Percentiles rank a stretch among this genome's conserved stretches.
Conservation (phyloP, 2,113 vertebrate species). For the Nanorana parkeri region DNA sequence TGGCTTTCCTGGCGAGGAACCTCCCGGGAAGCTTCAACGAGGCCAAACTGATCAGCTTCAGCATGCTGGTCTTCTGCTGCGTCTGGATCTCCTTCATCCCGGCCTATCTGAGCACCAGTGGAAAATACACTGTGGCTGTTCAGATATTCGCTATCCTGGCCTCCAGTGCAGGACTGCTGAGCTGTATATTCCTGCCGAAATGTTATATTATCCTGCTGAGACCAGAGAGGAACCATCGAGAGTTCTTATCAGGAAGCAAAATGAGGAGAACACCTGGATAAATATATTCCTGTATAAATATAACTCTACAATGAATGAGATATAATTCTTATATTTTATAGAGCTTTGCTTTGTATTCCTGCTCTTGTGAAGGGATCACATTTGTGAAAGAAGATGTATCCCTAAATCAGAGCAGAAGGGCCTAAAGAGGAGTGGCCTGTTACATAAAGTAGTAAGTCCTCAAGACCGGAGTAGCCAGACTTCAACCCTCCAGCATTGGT, state of each 20-base stretch:
- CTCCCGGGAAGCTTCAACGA: slow-evolving; percentile 55
- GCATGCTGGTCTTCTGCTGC: slow-evolving; percentile 53
- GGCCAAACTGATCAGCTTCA: slow-evolving; percentile 46
- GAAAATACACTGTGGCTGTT: neutral
- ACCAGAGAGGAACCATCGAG: slow-evolving; percentile 26
- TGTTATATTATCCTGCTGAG: slow-evolving; percentile 46
- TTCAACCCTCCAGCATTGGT: too few relatives aligned
- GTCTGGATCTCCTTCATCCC: slow-evolving; percentile 57
- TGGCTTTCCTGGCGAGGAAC: slow-evolving; percentile 52
- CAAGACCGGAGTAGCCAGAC: too few relatives aligned
- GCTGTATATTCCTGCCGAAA: slow-evolving; percentile 54
- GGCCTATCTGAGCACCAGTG: slow-evolving; percentile 52
- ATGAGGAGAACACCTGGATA: too few relatives aligned
- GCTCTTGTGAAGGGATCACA: too few relatives aligned
- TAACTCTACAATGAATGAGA: too few relatives aligned
- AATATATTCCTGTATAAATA: too few relatives aligned
- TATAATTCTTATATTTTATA: too few relatives aligned
- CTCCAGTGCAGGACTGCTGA: slow-evolving; percentile 44
- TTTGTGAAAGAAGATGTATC: too few relatives aligned
- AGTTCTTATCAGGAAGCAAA: neutral
- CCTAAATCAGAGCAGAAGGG: too few relatives aligned
- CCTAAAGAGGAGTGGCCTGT: too few relatives aligned
- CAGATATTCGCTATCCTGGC: slow-evolving; percentile 56
- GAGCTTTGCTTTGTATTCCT: too few relatives aligned
- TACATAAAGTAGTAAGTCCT: too few relatives aligned